Evolutionary conservation across 2,113 vertebrate species (phyloP), one percentile per base, ranked within the genome.

Genomic region (Austrofundulus limnaeus): DNA sequence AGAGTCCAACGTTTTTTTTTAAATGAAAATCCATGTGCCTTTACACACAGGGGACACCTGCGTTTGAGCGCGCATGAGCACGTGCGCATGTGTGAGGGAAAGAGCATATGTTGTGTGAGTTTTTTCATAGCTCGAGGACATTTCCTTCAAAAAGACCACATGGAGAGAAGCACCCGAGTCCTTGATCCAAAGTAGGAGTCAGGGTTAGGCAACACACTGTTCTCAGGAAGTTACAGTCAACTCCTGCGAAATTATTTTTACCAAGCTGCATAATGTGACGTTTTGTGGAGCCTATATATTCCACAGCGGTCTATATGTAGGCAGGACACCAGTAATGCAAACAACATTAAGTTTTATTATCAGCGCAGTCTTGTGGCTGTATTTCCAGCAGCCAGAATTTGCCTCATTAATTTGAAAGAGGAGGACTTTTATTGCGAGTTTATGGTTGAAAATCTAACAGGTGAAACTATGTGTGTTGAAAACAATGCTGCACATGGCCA

Each of bases 1-100:
- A 83, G 84, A 72, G 67, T 66, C 80, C 77, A 88, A 87, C 71
- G 78, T 88, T 65, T 89, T 72, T 78, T 77, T 88, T 69, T n/a
- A n/a, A n/a, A n/a, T n/a, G n/a, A 85, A 87, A 84, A 85, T 77
- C 77, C 82, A 75, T 77, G 81, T 51, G 66, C 57, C 24, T 72
- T 65, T 54, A 70, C 49, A 88, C 85, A 72, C 79, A 59, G 12
- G 61, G 76, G 82, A 80, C 68, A 82, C 57, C 75, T 81, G 42
- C 51, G 63, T 21, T 8, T 56, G 52, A 48, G 64, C 64, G 34
- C 66, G 64, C 41, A 43, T 60, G 51, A 46, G 57, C 1, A 47
- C 55, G 75, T 59, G 47, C 41, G 69, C 55, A 19, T 50, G 48
- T 51, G 28, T 37, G 31, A 9, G 31, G 2, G 23, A 21, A 2